These are phyloP conservation scores for Euphonia xanthogaster DNA, from an alignment of 2,797 vertebrate genomes.

Conservation along the genomic window DNA sequence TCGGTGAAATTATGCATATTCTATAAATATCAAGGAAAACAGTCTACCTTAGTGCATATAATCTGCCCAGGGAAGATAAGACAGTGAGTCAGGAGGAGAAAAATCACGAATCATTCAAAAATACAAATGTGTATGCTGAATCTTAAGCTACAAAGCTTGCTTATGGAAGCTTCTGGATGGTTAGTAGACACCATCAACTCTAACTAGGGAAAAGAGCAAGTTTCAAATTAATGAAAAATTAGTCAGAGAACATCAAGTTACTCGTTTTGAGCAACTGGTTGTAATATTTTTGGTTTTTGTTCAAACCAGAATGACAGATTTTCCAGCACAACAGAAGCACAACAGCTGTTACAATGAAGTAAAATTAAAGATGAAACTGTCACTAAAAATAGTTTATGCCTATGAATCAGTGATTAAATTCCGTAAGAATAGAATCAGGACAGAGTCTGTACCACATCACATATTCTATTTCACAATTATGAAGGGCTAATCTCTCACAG, in stretches of 20 bases:
- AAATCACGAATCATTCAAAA: background rate
- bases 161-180: background rate
- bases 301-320: background rate
- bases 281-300: background rate
- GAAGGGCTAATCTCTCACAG: background rate
- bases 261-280: background rate
- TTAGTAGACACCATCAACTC: background rate
- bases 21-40: background rate
- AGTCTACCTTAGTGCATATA: background rate
- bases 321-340: background rate
- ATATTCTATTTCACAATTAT: background rate
- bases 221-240: background rate
- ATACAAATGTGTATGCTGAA: background rate
- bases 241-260: background rate
- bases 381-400: background rate
- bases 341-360: background rate
- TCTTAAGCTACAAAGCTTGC: background rate
- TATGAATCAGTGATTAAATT: background rate
- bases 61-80: background rate
- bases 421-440: background rate
- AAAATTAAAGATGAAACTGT: background rate
- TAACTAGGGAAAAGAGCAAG: background rate
- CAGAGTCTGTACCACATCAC: background rate
- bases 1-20: background rate
- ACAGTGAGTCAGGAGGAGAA: background rate